Conservation (phyloP, 53 echinoderm and acorn worm species). For the Mesocentrotus franciscanus region DNA sequence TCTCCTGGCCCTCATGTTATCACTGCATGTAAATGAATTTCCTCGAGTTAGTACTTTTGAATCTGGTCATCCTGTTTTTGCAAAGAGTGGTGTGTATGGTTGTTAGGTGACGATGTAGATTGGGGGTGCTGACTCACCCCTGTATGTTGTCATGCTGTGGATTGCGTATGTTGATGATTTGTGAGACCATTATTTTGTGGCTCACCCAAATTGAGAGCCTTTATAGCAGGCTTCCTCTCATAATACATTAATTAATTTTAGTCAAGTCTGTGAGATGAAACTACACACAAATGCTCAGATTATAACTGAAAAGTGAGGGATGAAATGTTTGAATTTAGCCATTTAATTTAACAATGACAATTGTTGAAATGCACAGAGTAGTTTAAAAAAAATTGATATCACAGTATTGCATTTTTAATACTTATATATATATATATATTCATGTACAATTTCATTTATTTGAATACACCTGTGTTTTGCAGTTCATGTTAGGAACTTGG, state of each 20-base stretch:
- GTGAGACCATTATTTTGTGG: background rate
- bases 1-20: conserved; percentile 58
- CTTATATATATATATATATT: too few species aligned
- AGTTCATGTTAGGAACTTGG: too few species aligned
- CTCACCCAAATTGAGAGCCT: background rate
- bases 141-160: background rate
- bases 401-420: too few species aligned
- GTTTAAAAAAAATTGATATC: too few species aligned
- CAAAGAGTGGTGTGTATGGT: conserved; percentile 9
- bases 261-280: background rate
- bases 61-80: conserved; percentile 67
- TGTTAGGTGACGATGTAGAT: conserved; percentile 49
- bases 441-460: too few species aligned
- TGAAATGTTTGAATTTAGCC: background rate
- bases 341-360: too few species aligned
- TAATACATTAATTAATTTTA: background rate
- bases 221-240: background rate
- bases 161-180: conserved; percentile 19
- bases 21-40: conserved; percentile 61
- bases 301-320: background rate
- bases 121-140: conserved; percentile 39
- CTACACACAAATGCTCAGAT: background rate
- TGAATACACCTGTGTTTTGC: too few species aligned
- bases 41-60: conserved; percentile 59
- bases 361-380: too few species aligned